A percentile compares a stretch with the other conserved stretches of the same genome.
Conservation (phyloP, 2,797 vertebrate genomes). For the Galagoides demidoff region DNA sequence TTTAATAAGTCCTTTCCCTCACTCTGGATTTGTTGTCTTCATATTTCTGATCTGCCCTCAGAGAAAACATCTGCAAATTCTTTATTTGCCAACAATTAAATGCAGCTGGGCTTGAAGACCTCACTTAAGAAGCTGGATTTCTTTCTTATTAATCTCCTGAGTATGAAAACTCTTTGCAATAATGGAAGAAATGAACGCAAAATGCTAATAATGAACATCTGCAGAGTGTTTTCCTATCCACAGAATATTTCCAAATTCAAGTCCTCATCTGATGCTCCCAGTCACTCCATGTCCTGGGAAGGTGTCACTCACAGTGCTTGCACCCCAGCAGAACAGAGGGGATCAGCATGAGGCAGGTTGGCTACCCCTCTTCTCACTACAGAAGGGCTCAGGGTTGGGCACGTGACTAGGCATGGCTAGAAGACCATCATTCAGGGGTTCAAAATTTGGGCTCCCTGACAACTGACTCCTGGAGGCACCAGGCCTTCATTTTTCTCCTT, state of each 20-base stretch:
- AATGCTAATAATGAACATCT: neutral
- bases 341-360: neutral
- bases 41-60: neutral
- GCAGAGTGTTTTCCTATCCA: neutral
- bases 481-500: neutral
- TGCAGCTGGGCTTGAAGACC: neutral
- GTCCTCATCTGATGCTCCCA: neutral
- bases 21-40: neutral
- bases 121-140: neutral
- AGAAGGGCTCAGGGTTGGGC: neutral
- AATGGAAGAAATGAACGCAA: neutral
- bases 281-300: neutral
- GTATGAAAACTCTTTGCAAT: neutral
- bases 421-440: neutral
- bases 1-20: neutral
- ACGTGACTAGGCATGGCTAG: neutral
- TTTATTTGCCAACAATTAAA: neutral
- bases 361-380: neutral
- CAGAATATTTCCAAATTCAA: neutral
- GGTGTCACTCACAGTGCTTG: neutral
- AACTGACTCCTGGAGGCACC: neutral
- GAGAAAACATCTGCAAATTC: constrained; percentile 16
- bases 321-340: neutral
- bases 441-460: neutral
- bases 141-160: neutral